phyloP scores from a whole-genome alignment of 1,140 invertebrate genomes.

The Schmidtea mediterranea region DNA sequence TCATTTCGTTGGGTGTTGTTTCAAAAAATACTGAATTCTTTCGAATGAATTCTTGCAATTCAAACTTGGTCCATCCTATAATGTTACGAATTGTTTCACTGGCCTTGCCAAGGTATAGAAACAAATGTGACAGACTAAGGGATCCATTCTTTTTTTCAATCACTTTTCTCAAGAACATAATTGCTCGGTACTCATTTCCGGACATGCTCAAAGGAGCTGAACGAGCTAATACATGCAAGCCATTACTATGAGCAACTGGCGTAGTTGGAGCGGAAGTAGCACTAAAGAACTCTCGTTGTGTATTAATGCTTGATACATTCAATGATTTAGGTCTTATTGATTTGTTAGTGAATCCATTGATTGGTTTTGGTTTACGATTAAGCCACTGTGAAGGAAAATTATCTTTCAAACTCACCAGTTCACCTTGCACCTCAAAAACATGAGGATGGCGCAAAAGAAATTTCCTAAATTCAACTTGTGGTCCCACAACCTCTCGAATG shows the following conservation, averaged over 20 bases:
- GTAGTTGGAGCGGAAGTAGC: background rate
- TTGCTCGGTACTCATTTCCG: constrained; percentile 26
- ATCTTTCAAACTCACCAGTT: constrained; percentile 22
- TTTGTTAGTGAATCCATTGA: constrained; percentile 7
- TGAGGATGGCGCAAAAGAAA: constrained; percentile 24
- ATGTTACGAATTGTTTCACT: constrained; percentile 22
- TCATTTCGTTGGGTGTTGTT: constrained; percentile 16
- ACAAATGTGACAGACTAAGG: background rate
- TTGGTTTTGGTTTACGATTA: constrained; percentile 5
- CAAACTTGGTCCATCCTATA: constrained; percentile 21
- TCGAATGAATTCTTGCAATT: constrained; percentile 21
- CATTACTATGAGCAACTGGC: background rate
- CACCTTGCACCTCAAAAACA: constrained; percentile 25
- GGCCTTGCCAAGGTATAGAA: constrained; percentile 10
- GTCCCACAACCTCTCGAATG: constrained; percentile 26
- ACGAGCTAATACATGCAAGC: background rate
- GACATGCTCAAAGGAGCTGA: constrained; percentile 20
- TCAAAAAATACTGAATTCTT: constrained; percentile 21
- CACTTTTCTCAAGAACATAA: constrained; percentile 25
- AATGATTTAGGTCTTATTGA: constrained; percentile 7
- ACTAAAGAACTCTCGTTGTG: background rate
- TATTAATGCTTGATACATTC: background rate
- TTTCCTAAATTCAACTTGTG: constrained; percentile 24
- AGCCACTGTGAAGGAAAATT: constrained; percentile 9
- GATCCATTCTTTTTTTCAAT: constrained; percentile 22